Conservation (phyloP, 53 echinoderm and acorn worm species). For the Astropecten irregularis region DNA sequence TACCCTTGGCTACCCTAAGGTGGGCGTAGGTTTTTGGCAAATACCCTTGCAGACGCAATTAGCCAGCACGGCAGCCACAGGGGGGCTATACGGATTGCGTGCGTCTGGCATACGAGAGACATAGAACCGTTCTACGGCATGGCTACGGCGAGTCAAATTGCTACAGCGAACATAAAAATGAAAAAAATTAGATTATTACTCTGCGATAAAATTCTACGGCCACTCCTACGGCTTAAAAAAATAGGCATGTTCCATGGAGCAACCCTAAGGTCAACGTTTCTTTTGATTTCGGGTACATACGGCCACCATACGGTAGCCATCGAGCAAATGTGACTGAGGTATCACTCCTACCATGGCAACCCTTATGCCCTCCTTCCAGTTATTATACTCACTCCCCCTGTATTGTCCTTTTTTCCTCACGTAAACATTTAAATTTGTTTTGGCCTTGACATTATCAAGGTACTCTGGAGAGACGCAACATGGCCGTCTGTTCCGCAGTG, state of each 20-base stretch:
- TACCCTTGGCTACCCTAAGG: no score
- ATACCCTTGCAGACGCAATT: neutral
- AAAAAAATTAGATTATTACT: slow-evolving; percentile 4
- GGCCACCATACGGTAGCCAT: neutral
- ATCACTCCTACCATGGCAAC: no score
- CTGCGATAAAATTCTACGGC: neutral
- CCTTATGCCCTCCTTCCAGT: no score
- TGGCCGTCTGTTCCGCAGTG: slow-evolving; percentile 52
- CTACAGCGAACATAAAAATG: neutral
- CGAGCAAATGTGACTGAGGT: neutral
- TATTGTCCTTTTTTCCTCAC: no score
- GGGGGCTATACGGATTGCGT: neutral
- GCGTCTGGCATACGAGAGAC: neutral
- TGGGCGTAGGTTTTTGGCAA: slow-evolving; percentile 3
- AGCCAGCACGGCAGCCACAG: neutral
- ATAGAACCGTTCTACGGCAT: neutral
- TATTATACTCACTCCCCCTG: no score
- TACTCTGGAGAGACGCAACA: slow-evolving; percentile 56
- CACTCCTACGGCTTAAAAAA: neutral
- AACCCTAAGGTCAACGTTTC: neutral
- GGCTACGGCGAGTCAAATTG: slow-evolving; percentile 6
- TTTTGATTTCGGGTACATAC: neutral
- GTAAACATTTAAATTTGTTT: no score
- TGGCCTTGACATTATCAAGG: slow-evolving; percentile 10
- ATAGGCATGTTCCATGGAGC: neutral